A percentile compares a stretch with the other conserved stretches of the same genome.
phyloP scores from a whole-genome alignment of 1,140 invertebrate species.

The Camponotus floridanus region DNA sequence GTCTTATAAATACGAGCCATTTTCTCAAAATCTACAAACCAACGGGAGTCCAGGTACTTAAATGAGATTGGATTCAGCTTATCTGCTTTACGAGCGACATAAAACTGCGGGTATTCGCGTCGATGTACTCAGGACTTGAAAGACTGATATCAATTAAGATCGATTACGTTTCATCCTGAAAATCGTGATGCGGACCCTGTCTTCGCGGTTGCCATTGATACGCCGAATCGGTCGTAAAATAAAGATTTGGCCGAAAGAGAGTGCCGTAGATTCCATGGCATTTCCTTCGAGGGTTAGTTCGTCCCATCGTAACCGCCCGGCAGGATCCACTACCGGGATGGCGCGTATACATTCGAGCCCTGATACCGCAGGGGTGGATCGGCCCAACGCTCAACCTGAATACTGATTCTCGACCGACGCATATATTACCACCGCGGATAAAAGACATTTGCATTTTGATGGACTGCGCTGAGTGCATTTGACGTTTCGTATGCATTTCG shows the following conservation, averaged over 20 bases:
- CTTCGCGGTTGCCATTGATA: constrained; percentile 68
- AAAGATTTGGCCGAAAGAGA: constrained; percentile 75
- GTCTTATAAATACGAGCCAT: constrained; percentile 44
- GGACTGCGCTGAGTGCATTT: constrained; percentile 82
- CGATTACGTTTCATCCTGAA: constrained; percentile 58
- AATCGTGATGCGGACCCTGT: constrained; percentile 53
- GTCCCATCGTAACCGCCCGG: constrained; percentile 49
- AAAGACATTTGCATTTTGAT: constrained; percentile 84
- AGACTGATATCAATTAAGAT: constrained; percentile 73
- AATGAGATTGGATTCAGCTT: constrained; percentile 56
- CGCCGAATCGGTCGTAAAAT: constrained; percentile 73
- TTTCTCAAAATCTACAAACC: constrained; percentile 31
- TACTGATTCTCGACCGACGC: constrained; percentile 82
- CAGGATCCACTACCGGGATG: constrained; percentile 39
- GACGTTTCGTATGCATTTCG: constrained; percentile 82
- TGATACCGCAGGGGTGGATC: constrained; percentile 77
- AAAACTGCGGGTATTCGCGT: constrained; percentile 40
- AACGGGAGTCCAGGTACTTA: constrained; percentile 24
- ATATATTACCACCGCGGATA: constrained; percentile 81
- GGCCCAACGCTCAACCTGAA: constrained; percentile 76
- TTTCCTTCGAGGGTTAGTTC: constrained; percentile 68
- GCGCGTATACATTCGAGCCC: constrained; percentile 24
- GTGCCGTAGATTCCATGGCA: constrained; percentile 30
- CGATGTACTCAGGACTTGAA: not conserved
- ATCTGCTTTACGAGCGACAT: constrained; percentile 56